Conservation (phyloP, 2,113 vertebrate species). For the Paralichthys olivaceus region DNA sequence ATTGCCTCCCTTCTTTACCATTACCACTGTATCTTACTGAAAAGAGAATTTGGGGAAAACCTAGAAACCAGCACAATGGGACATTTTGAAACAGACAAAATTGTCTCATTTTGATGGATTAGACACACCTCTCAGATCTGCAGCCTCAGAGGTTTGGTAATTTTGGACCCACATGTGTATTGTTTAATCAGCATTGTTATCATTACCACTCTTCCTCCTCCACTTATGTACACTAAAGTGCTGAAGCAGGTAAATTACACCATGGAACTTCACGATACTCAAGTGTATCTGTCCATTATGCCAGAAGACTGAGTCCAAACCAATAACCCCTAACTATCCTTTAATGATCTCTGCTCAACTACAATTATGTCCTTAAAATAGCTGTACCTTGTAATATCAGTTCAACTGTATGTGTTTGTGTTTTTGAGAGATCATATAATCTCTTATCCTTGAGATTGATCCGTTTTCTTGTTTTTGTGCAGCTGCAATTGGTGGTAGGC, state of each 20-base stretch:
- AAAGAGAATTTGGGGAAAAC: slow-evolving; percentile 54
- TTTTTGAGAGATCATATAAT: slow-evolving; percentile 65
- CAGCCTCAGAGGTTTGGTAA: slow-evolving; percentile 55
- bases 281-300: slow-evolving; percentile 52
- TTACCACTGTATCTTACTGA: slow-evolving; percentile 35
- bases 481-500: slow-evolving; percentile 49
- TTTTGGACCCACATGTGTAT: slow-evolving; percentile 54
- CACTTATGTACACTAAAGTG: slow-evolving; percentile 56
- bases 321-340: slow-evolving; percentile 51
- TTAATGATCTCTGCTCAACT: slow-evolving; percentile 41
- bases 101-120: slow-evolving; percentile 61
- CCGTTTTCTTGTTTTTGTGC: slow-evolving; percentile 51
- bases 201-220: slow-evolving; percentile 55
- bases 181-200: slow-evolving; percentile 71
- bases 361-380: slow-evolving; percentile 65
- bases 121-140: slow-evolving; percentile 50
- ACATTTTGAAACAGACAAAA: slow-evolving; percentile 60
- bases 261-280: slow-evolving; percentile 45
- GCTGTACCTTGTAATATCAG: slow-evolving; percentile 64
- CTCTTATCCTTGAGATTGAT: slow-evolving; percentile 53
- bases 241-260: slow-evolving; percentile 69
- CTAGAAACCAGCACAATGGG: slow-evolving; percentile 56
- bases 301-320: slow-evolving; percentile 39
- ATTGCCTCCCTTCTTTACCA: slow-evolving; percentile 49
- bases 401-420: slow-evolving; percentile 53